Percentiles rank a stretch among this genome's conserved stretches.
phyloP scores from a whole-genome alignment of 2,797 vertebrate genomes.

The Alcedo quadribrachys region DNA sequence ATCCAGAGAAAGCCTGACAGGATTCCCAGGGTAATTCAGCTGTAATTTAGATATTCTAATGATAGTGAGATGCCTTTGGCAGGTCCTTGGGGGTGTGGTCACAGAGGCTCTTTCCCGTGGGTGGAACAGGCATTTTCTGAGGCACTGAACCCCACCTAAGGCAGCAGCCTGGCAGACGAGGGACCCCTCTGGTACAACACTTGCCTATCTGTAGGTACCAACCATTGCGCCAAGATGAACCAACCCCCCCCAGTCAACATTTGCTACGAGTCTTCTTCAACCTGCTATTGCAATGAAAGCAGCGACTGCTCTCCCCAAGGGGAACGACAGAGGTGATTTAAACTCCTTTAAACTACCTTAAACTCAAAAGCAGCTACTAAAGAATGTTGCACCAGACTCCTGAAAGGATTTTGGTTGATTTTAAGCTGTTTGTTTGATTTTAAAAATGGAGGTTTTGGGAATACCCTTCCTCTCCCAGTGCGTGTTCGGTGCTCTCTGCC shows the following conservation, averaged over 20 bases:
- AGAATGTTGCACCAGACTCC: not conserved
- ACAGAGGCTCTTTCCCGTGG: not conserved
- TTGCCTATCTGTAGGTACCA: not conserved
- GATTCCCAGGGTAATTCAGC: not conserved
- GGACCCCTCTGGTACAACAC: not conserved
- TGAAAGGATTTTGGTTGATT: not conserved
- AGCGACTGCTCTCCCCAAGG: not conserved
- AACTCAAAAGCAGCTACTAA: not conserved
- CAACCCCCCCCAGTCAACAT: not conserved
- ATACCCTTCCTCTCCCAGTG: not conserved
- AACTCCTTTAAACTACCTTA: not conserved
- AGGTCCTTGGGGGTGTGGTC: not conserved
- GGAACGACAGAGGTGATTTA: accelerated
- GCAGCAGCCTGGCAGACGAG: not conserved
- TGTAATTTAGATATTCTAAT: not conserved
- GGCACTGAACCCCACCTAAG: not conserved
- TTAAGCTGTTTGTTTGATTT: not conserved
- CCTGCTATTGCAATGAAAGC: not conserved
- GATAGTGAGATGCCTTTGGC: not conserved
- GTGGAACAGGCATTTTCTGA: accelerated
- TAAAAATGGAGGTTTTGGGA: not conserved
- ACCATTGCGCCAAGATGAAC: no score
- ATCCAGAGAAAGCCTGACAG: not conserved
- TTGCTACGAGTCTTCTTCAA: not conserved
- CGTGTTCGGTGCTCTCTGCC: not conserved